Base-by-base conservation (phyloP, 2,888 invertebrate genomes). In the Drosophila robusta region DNA sequence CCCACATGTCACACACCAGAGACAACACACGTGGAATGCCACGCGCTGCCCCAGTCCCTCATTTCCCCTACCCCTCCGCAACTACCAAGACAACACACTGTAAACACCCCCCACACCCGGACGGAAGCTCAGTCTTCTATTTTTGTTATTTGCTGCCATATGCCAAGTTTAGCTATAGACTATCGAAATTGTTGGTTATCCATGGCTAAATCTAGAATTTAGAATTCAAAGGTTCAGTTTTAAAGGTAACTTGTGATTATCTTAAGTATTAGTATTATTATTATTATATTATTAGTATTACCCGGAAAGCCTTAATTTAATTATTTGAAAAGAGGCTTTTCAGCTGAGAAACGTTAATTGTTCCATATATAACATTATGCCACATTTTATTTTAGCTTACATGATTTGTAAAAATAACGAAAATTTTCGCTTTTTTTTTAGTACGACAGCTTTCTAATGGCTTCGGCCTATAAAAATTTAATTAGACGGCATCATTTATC, bases 21-120 rank as follows among this genome's bases (percentile, higher is more conserved):
- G 66, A 66, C 61, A 77, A 16, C 52, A 70, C 81, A 84, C 75
- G 74, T 84, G 84, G 68, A 66, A 12, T 52, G 78, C 64, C 80
- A 84, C 78, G 75, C 70, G 83, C 64, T 16, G 11, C n/a, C 12
- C 14, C 32, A 6, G n/a, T 9, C 45, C 18, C 42, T 7, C 7
- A 2, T 18, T 18, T 2, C 3, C 6, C 7, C 14, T 5, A 26
- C 18, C 9, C 14, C n/a, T 11, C 5, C 5, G 18, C 11, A 2
- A 11, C 12, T 12, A n/a, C 11, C 42, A 34, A 42, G 29, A 42
- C 12, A n/a, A 38, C 16, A 24, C 24, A 34, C 32, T 46, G 61
- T 39, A 46, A 62, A 50, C 29, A 63, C 38, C 22, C 26, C 45
- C 32, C n/a, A 34, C 5, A 14, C 18, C n/a, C 16, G 1, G 4